Evolutionary conservation across 2,113 vertebrate species (phyloP), one percentile per base, ranked within the genome.

Genomic region (Prunella himalayana): DNA sequence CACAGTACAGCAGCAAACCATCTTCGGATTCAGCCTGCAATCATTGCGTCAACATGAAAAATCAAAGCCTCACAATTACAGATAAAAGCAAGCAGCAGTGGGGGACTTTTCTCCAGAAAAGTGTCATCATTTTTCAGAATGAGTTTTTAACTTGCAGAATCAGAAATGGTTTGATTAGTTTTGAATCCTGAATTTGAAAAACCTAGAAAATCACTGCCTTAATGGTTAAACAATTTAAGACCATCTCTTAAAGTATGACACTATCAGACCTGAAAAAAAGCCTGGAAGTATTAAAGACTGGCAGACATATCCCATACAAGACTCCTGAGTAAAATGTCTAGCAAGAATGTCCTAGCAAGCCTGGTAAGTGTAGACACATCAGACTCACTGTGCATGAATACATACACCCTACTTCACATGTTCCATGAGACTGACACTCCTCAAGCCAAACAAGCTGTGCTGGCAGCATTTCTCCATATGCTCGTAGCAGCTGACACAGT

Each of bases 1-100:
- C 99, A 41, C 99, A 99, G 95, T 99, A 99, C 4, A 99, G 97
- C 60, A 99, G 95, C 65, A 99, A 97, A n/a, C 99, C 99, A 3
- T 99, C 99, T 82, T 99, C 98, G 0, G 97, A 97, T 82, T 99
- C 99, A 16, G 99, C 97, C 99, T 99, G 96, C 49, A 78, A 92
- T 75, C 41, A 64, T 5, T 91, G 39, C 10, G 56, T 89, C 79
- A 86, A 54, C 33, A 96, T 35, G 53, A 72, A 97, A 82, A 96
- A 83, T 49, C 57, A 93, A 94, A 47, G 59, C 12, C 49, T 90
- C 59, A 65, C 7, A 61, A 49, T 47, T 56, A 47, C 8, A 78
- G 28, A 63, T 17, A 73, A 76, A 49, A 33, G 47, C 15, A 85
- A 87, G 53, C 15, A 63, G 28, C 24, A 37, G 9, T 11, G 39